Evolutionary conservation across 1,140 invertebrate species (phyloP).

Genomic region (Pteromalus puparum): DNA sequence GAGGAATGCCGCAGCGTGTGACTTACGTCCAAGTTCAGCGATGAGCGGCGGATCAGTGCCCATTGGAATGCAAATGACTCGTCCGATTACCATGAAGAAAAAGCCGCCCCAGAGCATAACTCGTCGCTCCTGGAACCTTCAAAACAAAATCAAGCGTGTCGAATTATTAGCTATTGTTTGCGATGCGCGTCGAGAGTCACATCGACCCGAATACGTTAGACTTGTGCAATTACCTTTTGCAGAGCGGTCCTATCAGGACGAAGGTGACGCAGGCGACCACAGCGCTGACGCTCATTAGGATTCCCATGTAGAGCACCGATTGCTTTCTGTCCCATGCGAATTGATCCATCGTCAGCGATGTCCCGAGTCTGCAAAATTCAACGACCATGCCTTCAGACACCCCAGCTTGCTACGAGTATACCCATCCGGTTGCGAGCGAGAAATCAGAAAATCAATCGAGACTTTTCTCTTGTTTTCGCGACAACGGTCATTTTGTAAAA

Average conservation of each 20-base stretch:
- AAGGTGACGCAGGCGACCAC: constrained; percentile 86
- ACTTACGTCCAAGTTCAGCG: constrained; percentile 72
- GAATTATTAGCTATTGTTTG: constrained; percentile 21
- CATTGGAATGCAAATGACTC: constrained; percentile 86
- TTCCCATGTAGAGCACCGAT: constrained; percentile 87
- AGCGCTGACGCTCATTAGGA: constrained; percentile 87
- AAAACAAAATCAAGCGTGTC: constrained; percentile 27
- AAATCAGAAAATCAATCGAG: not conserved
- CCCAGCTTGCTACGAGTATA: too few relatives aligned
- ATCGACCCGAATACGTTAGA: too few relatives aligned
- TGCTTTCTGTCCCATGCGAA: constrained; percentile 89
- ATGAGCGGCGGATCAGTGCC: constrained; percentile 80
- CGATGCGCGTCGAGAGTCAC: too few relatives aligned
- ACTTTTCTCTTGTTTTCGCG: not conserved
- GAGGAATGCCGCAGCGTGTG: not conserved
- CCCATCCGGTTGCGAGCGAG: not conserved
- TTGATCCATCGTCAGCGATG: constrained; percentile 91
- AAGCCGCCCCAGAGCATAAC: constrained; percentile 89
- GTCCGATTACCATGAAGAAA: constrained; percentile 84
- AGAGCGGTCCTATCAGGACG: constrained; percentile 82
- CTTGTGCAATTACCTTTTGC: constrained; percentile 75
- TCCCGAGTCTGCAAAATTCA: constrained; percentile 80
- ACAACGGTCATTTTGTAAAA: too few relatives aligned
- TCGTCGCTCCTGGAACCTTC: constrained; percentile 82
- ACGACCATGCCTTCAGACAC: not conserved